These are phyloP conservation scores for Sitophilus oryzae DNA, from an alignment of 1,140 invertebrate genomes.

Conservation along the genomic window DNA sequence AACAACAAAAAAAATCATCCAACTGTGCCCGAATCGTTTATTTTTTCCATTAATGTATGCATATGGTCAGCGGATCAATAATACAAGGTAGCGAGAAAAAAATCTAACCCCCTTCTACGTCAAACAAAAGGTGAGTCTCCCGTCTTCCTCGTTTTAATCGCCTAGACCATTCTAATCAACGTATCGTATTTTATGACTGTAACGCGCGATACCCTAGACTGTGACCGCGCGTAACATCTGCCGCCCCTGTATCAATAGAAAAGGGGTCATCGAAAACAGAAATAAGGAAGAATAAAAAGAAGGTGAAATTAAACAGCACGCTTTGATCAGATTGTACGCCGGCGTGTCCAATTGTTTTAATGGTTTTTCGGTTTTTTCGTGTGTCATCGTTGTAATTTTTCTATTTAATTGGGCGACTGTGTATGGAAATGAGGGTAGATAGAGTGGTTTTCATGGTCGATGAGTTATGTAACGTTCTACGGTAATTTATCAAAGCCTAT, in stretches of 20 bases:
- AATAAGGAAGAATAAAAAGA: background rate
- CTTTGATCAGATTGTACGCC: background rate
- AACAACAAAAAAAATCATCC: constrained; percentile 11
- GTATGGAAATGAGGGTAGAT: too few species aligned
- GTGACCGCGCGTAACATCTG: background rate
- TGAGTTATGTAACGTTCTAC: too few species aligned
- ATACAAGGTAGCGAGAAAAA: constrained; percentile 9
- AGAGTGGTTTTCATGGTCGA: too few species aligned
- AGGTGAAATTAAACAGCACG: background rate
- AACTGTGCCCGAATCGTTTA: constrained; percentile 5
- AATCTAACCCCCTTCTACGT: constrained; percentile 8
- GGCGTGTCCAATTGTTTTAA: constrained; percentile 7
- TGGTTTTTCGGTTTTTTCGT: constrained; percentile 3
- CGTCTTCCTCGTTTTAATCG: too few species aligned
- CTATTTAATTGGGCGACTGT: background rate
- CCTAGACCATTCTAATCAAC: too few species aligned
- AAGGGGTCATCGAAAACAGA: background rate
- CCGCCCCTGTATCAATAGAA: background rate
- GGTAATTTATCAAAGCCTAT: too few species aligned
- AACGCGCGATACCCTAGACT: background rate
- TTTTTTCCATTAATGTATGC: constrained; percentile 22
- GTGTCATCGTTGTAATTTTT: background rate
- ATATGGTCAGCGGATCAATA: constrained; percentile 20
- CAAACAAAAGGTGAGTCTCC: constrained; percentile 10
- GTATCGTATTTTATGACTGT: too few species aligned